Percentiles rank a stretch among this genome's conserved stretches.
phyloP scores from a whole-genome alignment of 2,888 invertebrate genomes.

The Drosophila macrospina region DNA sequence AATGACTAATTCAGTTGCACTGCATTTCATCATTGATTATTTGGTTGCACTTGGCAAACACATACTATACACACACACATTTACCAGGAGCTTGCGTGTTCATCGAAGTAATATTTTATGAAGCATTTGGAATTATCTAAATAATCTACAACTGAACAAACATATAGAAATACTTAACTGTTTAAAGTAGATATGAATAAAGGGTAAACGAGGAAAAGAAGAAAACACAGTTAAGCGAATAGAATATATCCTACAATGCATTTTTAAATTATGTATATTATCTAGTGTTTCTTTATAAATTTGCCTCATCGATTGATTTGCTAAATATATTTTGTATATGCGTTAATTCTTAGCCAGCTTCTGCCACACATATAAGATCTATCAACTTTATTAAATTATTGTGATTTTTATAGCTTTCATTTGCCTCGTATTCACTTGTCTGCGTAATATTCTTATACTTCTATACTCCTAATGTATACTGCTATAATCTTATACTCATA shows the following conservation, averaged over 20 bases:
- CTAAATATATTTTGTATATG: too few species aligned
- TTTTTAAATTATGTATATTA: too few species aligned
- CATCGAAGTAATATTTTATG: conserved; percentile 58
- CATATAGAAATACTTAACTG: background rate
- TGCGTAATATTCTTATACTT: too few species aligned
- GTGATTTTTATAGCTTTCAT: too few species aligned
- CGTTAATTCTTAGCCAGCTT: too few species aligned
- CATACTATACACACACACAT: background rate
- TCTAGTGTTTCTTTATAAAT: too few species aligned
- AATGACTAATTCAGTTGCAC: background rate
- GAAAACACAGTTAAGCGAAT: background rate
- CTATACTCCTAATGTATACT: too few species aligned
- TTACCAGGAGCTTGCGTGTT: conserved; percentile 35
- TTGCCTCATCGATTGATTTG: too few species aligned
- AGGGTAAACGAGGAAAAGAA: background rate
- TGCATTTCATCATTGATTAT: conserved; percentile 4
- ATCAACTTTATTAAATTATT: too few species aligned
- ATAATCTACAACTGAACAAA: background rate
- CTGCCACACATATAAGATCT: too few species aligned
- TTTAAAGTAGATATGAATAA: background rate
- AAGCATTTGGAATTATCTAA: conserved; percentile 35
- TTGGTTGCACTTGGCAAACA: background rate
- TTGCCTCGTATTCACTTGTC: too few species aligned
- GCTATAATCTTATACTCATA: too few species aligned
- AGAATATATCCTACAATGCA: background rate